Base-by-base conservation (phyloP, 2,113 vertebrate genomes). In the Poicephalus gulielmi region DNA sequence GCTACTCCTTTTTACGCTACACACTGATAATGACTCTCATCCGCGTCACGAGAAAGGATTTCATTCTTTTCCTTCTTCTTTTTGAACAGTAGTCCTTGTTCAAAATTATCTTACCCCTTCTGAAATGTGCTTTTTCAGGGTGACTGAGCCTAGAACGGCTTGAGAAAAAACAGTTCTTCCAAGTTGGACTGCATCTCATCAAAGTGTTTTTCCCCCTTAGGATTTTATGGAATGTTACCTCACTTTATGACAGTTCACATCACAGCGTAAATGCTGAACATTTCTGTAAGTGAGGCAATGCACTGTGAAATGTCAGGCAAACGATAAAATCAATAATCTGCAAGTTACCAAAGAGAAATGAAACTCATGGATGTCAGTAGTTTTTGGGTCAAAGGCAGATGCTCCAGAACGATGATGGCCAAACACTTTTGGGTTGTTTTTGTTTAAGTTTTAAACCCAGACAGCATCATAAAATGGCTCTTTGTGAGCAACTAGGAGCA, bases 161-260 rank as follows among this genome's bases (percentile, higher is more conserved):
- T 88, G 83, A 94, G 69, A 93, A 96, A 96, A 97, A 90, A 74
- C 80, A 83, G 69, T 73, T 17, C 53, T 95, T 94, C 95, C 83
- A 97, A 97, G 90, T 46, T 96, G 94, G 91, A 82, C 86, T 89
- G 92, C 69, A 87, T 96, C 73, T 94, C 83, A 81, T 93, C 90
- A 96, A 88, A 97, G 78, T 96, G 87, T 93, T 95, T 96, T 94
- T 94, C 95, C 94, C 94, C 93, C 94, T 95, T 96, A 96, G 96
- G 95, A 97, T 96, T 98, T 96, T 96, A 95, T 97, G 94, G 91
- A 90, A 96, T 97, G 95, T 97, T 96, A 93, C 95, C 91, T 97
- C 97, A 97, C 94, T 97, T 97, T 96, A 95, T 96, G 95, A 97
- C 88, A 96, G 86, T 94, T 97, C 84, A 93, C 95, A 94, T 96